A percentile compares a stretch with the other conserved stretches of the same genome.
phyloP scores from a whole-genome alignment of 2,888 invertebrate species.

The Arrhopalites spinosus region DNA sequence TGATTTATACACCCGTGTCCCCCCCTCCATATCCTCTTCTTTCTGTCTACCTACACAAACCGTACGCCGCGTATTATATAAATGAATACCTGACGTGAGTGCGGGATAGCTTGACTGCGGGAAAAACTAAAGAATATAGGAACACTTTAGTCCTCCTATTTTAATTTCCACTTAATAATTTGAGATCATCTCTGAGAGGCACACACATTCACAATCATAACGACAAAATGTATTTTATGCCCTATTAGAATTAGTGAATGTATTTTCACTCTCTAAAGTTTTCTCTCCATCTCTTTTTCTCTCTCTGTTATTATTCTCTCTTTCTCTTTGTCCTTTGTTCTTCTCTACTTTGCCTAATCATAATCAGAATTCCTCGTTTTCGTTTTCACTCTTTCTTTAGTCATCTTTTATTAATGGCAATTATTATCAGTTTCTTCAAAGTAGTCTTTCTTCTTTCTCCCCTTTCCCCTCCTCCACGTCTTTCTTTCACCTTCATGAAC shows the following conservation, averaged over 20 bases:
- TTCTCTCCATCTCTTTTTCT: neutral
- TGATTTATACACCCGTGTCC: conserved; percentile 33
- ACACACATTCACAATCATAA: too few relatives aligned
- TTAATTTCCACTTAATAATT: too few relatives aligned
- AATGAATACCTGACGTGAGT: too few relatives aligned
- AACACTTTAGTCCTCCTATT: too few relatives aligned
- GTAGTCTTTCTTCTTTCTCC: neutral
- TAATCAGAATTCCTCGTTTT: conserved; percentile 27
- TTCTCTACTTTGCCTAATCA: conserved; percentile 13
- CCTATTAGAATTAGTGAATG: too few relatives aligned
- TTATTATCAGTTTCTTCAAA: conserved; percentile 18
- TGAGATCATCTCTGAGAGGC: too few relatives aligned
- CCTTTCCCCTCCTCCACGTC: neutral
- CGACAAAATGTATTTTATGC: too few relatives aligned
- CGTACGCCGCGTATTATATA: too few relatives aligned
- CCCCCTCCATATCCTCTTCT: neutral
- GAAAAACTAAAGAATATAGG: too few relatives aligned
- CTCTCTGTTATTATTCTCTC: neutral
- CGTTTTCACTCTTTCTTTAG: conserved; percentile 20
- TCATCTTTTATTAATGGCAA: conserved; percentile 33
- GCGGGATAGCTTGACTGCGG: too few relatives aligned
- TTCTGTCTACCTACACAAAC: neutral
- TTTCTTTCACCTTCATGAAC: neutral
- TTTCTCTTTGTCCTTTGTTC: neutral
- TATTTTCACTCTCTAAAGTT: neutral